Evolutionary conservation across 2,888 invertebrate genomes (phyloP).

Genomic region (Dryomyza anilis): DNA sequence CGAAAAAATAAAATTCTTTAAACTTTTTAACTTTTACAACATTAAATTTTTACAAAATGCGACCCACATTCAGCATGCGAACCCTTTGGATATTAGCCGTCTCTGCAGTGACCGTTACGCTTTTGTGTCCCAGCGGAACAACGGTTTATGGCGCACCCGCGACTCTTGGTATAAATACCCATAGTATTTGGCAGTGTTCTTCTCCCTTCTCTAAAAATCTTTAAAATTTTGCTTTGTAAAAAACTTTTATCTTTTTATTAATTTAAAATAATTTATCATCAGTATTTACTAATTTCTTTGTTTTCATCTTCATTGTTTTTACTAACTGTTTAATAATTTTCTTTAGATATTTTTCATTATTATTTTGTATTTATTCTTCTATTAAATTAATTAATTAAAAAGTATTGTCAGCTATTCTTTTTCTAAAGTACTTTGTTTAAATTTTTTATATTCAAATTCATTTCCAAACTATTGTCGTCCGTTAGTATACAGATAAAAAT

Average conservation of each 20-base stretch:
- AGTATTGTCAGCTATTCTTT: too few relatives aligned
- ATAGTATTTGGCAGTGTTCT: neutral
- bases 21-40: too few relatives aligned
- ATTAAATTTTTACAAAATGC: too few relatives aligned
- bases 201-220: neutral
- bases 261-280: neutral
- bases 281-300: neutral
- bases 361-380: neutral
- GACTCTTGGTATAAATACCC: constrained; percentile 36
- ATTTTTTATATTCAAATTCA: too few relatives aligned
- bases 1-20: too few relatives aligned
- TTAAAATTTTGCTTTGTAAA: neutral
- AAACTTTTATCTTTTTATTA: neutral
- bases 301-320: neutral
- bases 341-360: neutral
- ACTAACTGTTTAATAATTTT: neutral
- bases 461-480: too few relatives aligned
- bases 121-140: constrained; percentile 25
- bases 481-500: too few relatives aligned
- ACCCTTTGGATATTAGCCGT: constrained; percentile 27
- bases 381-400: neutral
- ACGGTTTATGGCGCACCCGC: constrained; percentile 39
- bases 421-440: too few relatives aligned
- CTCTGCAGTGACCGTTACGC: constrained; percentile 21
- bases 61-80: too few relatives aligned